Evolutionary conservation across 2,888 invertebrate genomes (phyloP).

Genomic region (Cryptocephalus primarius): DNA sequence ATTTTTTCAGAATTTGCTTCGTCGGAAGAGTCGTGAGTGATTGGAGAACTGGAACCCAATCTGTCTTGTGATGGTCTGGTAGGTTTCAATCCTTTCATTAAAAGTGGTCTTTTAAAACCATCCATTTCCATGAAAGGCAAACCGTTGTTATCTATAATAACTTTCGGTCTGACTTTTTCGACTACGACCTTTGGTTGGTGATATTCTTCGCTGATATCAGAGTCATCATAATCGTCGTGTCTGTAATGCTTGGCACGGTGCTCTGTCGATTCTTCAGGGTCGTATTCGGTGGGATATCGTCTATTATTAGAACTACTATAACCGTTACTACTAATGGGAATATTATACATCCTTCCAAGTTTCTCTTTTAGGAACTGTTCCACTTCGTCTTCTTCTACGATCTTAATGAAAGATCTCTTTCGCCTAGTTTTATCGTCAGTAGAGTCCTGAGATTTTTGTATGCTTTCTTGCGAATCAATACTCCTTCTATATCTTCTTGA

Average conservation of each 20-base stretch:
- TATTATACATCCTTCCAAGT: slow-evolving; percentile 15
- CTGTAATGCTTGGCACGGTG: not conserved
- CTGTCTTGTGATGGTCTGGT: not conserved
- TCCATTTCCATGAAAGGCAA: slow-evolving; percentile 26
- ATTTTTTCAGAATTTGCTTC: slow-evolving; percentile 22
- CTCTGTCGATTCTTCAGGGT: not conserved
- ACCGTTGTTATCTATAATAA: slow-evolving; percentile 28
- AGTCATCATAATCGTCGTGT: slow-evolving; percentile 5
- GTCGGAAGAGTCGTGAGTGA: slow-evolving; percentile 14
- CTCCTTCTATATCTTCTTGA: slow-evolving; percentile 7
- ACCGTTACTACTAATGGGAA: not conserved
- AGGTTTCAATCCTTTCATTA: slow-evolving; percentile 7
- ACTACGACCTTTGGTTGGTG: slow-evolving; percentile 16
- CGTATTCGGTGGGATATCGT: not conserved
- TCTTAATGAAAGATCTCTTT: slow-evolving; percentile 27
- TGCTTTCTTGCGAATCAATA: not conserved
- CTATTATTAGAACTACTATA: no score
- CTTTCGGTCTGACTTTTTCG: slow-evolving; percentile 24
- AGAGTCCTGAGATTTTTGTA: slow-evolving; percentile 8
- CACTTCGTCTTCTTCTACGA: slow-evolving; percentile 28
- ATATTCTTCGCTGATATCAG: slow-evolving; percentile 8
- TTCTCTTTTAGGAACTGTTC: slow-evolving; percentile 26
- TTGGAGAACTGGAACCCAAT: not conserved
- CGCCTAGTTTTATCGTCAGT: slow-evolving; percentile 11
- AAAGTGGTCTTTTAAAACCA: slow-evolving; percentile 24